Evolutionary conservation across 2,888 invertebrate genomes (phyloP), one percentile per base, ranked within the genome.

Genomic region (Acheta domesticus): DNA sequence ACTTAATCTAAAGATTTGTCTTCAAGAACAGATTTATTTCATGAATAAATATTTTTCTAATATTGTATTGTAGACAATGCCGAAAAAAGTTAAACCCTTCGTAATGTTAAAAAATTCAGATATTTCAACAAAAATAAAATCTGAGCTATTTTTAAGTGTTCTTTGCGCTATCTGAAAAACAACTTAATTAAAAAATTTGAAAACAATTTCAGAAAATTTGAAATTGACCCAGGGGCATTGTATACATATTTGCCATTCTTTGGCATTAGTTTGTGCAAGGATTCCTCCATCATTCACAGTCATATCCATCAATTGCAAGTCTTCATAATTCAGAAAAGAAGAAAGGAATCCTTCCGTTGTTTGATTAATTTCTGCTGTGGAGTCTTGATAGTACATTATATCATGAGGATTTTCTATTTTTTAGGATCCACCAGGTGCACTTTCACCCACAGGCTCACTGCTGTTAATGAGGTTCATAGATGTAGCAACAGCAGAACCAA

Each of bases 221-320:
- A 23, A 23, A 23, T 3, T 23, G 23, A 4, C 23, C 1, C 4
- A 23, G 23, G 2, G 23, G 2, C 23, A 0, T 23, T 23, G 4
- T 4, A 23, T n/a, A 62, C 62, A 62, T 19, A 16, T 62, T 62
- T 62, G 62, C 62, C 62, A 62, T n/a, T 19, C n/a, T 62, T 62
- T 62, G 62, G 62, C 62, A 62, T 62, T 62, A 19, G 62, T 19
- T 4, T 62, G 62, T 19, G n/a, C 62, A 62, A 16, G 62, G 62
- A 62, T 62, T 62, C 62, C 62, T 62, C 62, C 94, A 88, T 95
- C 95, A 84, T 93, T 94, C 91, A 94, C 93, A 75, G 94, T 94
- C 94, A 96, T 95, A 84, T 96, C 96, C 95, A 96, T 95, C 78
- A 96, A 89, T 85, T 96, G 96, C 62, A 96, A 88, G 85, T 96